Evolutionary conservation across 2,797 vertebrate genomes (phyloP).

Genomic region (Linurgus olivaceus): DNA sequence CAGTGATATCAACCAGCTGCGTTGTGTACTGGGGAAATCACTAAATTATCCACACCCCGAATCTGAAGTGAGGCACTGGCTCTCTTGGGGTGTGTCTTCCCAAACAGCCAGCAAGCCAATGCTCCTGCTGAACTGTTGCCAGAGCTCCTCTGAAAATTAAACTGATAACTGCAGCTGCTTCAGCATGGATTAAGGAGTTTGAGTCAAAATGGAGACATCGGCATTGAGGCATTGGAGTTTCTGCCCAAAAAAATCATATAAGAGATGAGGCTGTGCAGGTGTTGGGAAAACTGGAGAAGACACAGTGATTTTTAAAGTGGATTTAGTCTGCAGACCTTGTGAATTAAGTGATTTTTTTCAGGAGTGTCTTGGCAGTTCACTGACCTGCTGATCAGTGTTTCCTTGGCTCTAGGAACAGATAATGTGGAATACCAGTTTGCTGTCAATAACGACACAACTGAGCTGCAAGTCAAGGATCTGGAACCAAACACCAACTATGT

Average conservation of each 20-base stretch:
- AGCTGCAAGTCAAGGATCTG: slow-evolving; percentile 91
- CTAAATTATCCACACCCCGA: not conserved
- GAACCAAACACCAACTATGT: slow-evolving; percentile 92
- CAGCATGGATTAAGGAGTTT: not conserved
- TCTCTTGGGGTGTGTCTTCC: not conserved
- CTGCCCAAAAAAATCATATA: not conserved
- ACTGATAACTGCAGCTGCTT: not conserved
- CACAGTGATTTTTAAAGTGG: not conserved
- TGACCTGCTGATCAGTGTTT: slow-evolving; percentile 42
- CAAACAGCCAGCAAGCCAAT: not conserved
- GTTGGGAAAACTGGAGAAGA: not conserved
- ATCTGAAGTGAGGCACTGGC: not conserved
- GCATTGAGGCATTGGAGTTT: not conserved
- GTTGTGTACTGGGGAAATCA: not conserved
- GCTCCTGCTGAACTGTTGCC: not conserved
- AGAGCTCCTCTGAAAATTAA: not conserved
- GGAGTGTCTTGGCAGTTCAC: not conserved
- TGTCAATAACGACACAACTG: slow-evolving; percentile 95
- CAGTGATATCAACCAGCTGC: not conserved
- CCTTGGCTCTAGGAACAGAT: slow-evolving; percentile 81
- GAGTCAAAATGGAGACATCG: not conserved
- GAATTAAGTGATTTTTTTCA: not conserved
- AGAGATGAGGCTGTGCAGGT: not conserved
- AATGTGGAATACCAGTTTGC: slow-evolving; percentile 96
- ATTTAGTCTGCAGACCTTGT: not conserved